Conservation (phyloP, 1,140 invertebrate genomes). For the Ylistrum balloti region DNA sequence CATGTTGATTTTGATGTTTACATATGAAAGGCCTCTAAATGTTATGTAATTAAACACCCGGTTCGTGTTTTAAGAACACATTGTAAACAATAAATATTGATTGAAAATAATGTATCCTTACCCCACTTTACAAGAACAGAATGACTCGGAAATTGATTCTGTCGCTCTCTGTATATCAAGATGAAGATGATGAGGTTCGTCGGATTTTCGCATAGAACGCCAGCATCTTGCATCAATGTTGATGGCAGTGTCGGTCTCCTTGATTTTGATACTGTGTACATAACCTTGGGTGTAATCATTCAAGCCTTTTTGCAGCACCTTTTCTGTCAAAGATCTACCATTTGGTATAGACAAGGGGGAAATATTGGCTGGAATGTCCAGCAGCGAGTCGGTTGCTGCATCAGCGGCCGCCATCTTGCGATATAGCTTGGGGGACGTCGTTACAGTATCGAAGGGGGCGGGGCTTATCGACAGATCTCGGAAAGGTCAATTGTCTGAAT, state of each 20-base stretch:
- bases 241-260: background rate
- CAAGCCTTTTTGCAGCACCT: conserved; percentile 44
- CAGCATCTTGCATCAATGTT: conserved; percentile 45
- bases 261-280: conserved; percentile 54
- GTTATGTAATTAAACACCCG: no score
- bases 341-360: no score
- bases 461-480: background rate
- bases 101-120: no score
- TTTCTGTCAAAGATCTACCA: conserved; percentile 10
- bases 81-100: no score
- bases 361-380: background rate
- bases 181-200: background rate
- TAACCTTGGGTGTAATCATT: conserved; percentile 60
- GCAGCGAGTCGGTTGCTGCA: background rate
- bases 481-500: no score
- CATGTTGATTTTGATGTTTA: no score
- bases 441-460: conserved; percentile 53
- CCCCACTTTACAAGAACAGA: background rate
- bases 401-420: background rate
- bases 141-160: background rate
- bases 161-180: no score
- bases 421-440: conserved; percentile 48
- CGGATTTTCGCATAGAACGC: conserved; percentile 53
- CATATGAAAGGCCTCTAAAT: no score
- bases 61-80: no score